These are phyloP conservation scores for Lepidothrix coronata DNA, from an alignment of 2,113 vertebrate species.

Conservation along the genomic window DNA sequence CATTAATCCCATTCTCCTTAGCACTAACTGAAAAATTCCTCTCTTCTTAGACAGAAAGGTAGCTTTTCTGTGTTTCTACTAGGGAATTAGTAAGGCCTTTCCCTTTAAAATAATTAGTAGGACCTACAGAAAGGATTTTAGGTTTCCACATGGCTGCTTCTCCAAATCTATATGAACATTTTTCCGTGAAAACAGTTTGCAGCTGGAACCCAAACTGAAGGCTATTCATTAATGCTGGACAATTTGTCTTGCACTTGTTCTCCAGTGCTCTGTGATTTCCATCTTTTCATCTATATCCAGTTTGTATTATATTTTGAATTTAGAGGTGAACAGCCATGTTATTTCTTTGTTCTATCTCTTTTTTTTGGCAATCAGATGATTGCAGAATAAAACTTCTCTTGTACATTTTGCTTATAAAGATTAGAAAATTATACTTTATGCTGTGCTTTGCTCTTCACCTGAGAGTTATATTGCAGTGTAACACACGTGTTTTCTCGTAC, in stretches of 20 bases:
- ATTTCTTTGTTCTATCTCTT: neutral
- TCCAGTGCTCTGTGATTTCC: neutral
- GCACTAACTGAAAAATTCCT: neutral
- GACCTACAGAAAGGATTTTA: neutral
- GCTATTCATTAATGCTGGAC: neutral
- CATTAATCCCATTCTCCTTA: neutral
- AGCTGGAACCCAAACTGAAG: neutral
- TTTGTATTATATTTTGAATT: neutral
- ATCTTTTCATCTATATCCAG: neutral
- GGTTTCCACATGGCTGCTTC: neutral
- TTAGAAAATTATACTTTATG: neutral
- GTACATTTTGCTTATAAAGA: neutral
- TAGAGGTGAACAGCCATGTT: neutral
- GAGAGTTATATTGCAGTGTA: neutral
- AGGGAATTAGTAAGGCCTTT: neutral
- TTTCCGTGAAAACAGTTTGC: neutral
- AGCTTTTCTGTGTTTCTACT: neutral
- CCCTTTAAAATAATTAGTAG: constrained; percentile 25
- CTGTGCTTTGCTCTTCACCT: neutral
- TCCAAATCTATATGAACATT: neutral
- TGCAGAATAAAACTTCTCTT: neutral
- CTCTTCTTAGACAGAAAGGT: neutral
- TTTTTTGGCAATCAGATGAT: neutral
- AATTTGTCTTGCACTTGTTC: neutral
- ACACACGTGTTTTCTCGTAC: neutral